Percentiles rank a stretch among this genome's conserved stretches.
These are phyloP conservation scores for Drosophila kokeensis DNA, from an alignment of 2,888 invertebrate species.

Conservation along the genomic window DNA sequence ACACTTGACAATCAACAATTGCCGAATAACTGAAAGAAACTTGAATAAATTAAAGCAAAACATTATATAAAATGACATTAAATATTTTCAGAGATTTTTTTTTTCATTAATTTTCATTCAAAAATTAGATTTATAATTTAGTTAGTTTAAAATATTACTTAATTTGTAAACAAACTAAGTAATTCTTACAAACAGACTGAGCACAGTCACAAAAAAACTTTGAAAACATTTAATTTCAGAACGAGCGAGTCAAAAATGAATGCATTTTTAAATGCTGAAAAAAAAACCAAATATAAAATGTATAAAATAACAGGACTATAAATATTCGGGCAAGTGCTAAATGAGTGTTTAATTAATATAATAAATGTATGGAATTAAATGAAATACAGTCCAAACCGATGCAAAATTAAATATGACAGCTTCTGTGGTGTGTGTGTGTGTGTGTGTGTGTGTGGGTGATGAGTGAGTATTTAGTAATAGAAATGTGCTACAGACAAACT, in stretches of 20 bases:
- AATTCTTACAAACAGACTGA: not conserved
- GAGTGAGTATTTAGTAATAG: not conserved
- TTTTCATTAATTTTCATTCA: not conserved
- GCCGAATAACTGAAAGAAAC: constrained; percentile 36
- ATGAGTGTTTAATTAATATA: not conserved
- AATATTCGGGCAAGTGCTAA: not conserved
- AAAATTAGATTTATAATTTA: not conserved
- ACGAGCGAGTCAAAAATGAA: constrained; percentile 2
- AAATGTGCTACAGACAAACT: not conserved
- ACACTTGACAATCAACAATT: not conserved
- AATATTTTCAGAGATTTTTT: not conserved
- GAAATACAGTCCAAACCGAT: constrained; percentile 38
- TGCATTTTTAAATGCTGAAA: constrained; percentile 7
- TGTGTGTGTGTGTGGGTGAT: constrained; percentile 18
- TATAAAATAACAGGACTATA: constrained; percentile 6
- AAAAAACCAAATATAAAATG: not conserved
- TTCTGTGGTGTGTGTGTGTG: constrained; percentile 19
- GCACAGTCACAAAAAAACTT: not conserved
- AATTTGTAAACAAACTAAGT: not conserved
- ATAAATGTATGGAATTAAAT: constrained; percentile 2
- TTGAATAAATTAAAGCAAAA: constrained; percentile 1
- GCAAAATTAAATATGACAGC: constrained; percentile 46
- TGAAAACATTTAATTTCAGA: not conserved
- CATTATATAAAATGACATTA: not conserved
- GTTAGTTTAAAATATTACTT: not conserved